Percentiles rank a stretch among this genome's conserved stretches.
These are phyloP conservation scores for Heliothis subflexa DNA, from an alignment of 1,140 invertebrate genomes.

Conservation along the genomic window DNA sequence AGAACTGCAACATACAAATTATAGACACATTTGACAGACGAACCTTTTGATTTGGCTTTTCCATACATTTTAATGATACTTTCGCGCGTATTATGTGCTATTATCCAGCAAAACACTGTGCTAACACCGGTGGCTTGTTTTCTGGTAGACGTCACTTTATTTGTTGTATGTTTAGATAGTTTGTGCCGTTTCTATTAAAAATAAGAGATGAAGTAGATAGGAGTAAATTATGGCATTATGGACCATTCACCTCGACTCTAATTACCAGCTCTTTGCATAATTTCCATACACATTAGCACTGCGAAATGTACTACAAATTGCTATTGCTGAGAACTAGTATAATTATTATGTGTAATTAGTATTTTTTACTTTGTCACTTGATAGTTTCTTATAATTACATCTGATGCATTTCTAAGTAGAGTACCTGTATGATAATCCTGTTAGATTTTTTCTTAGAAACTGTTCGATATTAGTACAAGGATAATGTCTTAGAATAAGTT, in stretches of 20 bases:
- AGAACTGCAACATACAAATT: constrained; percentile 69
- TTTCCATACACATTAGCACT: constrained; percentile 78
- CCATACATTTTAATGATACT: constrained; percentile 58
- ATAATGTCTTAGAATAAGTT: constrained; percentile 1
- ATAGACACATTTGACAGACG: constrained; percentile 53
- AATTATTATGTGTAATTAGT: constrained; percentile 73
- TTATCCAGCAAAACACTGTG: constrained; percentile 34
- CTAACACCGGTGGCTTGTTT: constrained; percentile 41
- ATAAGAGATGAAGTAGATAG: constrained; percentile 56
- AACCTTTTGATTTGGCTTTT: constrained; percentile 65
- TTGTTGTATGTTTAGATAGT: constrained; percentile 11
- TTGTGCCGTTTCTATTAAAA: constrained; percentile 47
- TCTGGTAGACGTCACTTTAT: constrained; percentile 23
- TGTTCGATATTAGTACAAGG: background rate
- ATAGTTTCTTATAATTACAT: constrained; percentile 46
- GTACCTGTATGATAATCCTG: constrained; percentile 11
- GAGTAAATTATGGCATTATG: constrained; percentile 70
- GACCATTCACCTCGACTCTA: constrained; percentile 71
- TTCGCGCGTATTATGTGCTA: constrained; percentile 46
- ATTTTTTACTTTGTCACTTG: constrained; percentile 69
- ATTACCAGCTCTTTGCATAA: constrained; percentile 77
- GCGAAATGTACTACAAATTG: constrained; percentile 78
- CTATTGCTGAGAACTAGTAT: constrained; percentile 65
- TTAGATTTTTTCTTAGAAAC: constrained; percentile 9
- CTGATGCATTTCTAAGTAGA: constrained; percentile 35